These are phyloP conservation scores for Xestia xanthographa DNA, from an alignment of 2,888 invertebrate genomes.

Conservation along the genomic window DNA sequence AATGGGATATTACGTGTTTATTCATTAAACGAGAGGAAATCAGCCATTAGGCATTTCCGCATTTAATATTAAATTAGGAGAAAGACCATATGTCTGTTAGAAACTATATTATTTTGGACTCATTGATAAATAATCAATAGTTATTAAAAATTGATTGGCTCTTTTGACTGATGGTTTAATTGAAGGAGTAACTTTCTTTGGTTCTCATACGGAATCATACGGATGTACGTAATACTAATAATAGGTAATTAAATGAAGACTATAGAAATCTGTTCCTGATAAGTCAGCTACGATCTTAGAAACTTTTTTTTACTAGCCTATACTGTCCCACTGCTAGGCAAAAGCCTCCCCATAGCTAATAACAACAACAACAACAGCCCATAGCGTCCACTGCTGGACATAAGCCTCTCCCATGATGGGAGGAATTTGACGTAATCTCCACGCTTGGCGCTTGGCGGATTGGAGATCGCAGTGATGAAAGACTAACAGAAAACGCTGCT, in stretches of 20 bases:
- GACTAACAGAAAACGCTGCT: too few species aligned
- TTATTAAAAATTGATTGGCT: conserved; percentile 51
- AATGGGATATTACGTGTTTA: conserved; percentile 58
- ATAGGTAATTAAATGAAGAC: conserved; percentile 29
- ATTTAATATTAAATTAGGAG: conserved; percentile 55
- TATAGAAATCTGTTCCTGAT: conserved; percentile 25
- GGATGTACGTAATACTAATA: conserved; percentile 35
- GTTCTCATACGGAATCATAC: conserved; percentile 34
- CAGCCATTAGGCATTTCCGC: conserved; percentile 62
- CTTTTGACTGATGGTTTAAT: conserved; percentile 36
- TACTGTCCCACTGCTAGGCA: too few species aligned
- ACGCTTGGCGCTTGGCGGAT: too few species aligned
- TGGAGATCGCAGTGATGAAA: too few species aligned
- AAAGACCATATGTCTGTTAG: conserved; percentile 50
- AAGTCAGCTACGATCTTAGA: neutral
- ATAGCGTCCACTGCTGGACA: too few species aligned
- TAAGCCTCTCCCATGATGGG: too few species aligned
- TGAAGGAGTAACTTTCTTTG: conserved; percentile 48
- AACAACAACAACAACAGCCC: too few species aligned
- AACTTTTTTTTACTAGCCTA: neutral
- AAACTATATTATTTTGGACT: conserved; percentile 51
- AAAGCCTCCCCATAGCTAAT: too few species aligned
- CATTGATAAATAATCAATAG: conserved; percentile 42
- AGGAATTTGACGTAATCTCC: too few species aligned
- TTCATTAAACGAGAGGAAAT: conserved; percentile 63